Conservation (phyloP, 2,888 invertebrate species). For the Trilocha varians region DNA sequence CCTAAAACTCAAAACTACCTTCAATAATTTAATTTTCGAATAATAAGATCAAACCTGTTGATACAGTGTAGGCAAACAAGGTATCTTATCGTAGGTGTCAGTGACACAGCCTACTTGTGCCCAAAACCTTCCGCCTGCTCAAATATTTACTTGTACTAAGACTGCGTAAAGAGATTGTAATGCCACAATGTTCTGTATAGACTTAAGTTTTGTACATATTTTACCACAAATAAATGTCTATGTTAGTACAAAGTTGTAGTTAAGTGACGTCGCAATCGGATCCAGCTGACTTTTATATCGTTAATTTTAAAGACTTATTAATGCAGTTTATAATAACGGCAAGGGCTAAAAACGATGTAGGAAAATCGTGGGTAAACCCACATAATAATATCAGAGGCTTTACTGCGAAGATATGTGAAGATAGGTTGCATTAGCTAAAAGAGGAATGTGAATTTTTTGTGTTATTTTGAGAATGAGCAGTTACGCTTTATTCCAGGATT, state of each 20-base stretch:
- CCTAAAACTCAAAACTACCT: not conserved
- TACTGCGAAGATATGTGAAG: no score
- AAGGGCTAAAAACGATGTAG: no score
- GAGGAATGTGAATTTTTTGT: no score
- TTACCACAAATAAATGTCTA: not conserved
- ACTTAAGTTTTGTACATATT: not conserved
- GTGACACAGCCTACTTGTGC: not conserved
- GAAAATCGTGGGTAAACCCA: no score
- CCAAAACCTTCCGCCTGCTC: not conserved
- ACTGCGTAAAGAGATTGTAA: not conserved
- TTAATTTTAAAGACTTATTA: not conserved
- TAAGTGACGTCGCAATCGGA: not conserved
- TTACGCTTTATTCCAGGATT: no score
- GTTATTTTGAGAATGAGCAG: no score
- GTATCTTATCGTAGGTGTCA: not conserved
- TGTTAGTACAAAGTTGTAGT: no score
- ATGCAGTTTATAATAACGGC: not conserved
- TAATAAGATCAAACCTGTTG: slow-evolving; percentile 11
- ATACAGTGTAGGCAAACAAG: slow-evolving; percentile 13
- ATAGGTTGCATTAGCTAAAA: no score
- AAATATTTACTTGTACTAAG: not conserved
- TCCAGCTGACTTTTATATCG: not conserved
- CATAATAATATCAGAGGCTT: no score
- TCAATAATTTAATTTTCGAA: not conserved
- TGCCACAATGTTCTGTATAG: not conserved